Base-by-base conservation (phyloP, 2,797 vertebrate genomes). In the Capromys pilorides region DNA sequence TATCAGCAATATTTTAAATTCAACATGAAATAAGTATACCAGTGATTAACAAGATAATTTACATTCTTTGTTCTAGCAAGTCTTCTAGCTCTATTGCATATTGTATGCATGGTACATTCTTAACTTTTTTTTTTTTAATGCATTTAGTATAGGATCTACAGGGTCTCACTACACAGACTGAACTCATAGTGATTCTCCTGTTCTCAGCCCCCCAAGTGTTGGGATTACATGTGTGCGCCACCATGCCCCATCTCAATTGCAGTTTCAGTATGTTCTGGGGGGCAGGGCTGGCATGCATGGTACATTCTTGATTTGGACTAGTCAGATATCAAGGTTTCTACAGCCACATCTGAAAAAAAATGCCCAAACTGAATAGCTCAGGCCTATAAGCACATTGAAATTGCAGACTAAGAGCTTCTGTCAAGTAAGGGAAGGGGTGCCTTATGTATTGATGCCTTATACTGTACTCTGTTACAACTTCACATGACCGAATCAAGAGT, bases 1-100 rank as follows among this genome's bases (percentile, higher is more conserved):
- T 1, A 79, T 49, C 62, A 51, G 66, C 93, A 87, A 22, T 92
- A 82, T 61, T 73, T 91, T 54, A 66, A 92, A 88, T 75, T 59
- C 62, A 73, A 88, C n/a, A 78, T 86, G 69, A 6, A 69, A 75
- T n/a, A 66, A 54, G 86, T 39, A 80, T 7, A 14, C 33, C 86
- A 51, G 45, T 62, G 36, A 86, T 41, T 21, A 54, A 59, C 2
- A 26, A 81, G 73, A 24, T 16, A 26, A 22, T 39, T 80, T n/a
- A 51, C 26, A 6, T 41, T 79, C 28, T 62, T 83, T n/a, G 78
- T 31, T 39, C 77, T 73, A 8, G 33, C 7, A 77, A 57, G 49
- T 67, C 75, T 61, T 36, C 69, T 77, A 91, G 86, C 8, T 14
- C 5, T 28, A 39, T 3, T 1, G 5, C 36, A 3, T 22, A 10